Conservation (phyloP, 2,888 invertebrate species). For the Sisyra terminalis region DNA sequence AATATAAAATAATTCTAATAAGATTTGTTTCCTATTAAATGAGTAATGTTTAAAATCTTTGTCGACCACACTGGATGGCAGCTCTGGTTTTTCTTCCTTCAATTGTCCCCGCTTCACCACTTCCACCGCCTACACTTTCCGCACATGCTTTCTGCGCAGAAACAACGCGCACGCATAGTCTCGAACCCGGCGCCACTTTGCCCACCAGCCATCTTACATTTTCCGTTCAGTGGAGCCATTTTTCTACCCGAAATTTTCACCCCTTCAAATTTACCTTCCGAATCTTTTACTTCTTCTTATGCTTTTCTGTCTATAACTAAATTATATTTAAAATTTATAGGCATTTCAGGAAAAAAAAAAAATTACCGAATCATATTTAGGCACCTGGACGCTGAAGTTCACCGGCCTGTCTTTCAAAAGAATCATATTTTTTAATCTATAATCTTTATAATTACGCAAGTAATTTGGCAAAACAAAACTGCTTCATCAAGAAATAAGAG, state of each 20-base stretch:
- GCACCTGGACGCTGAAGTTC: too few relatives aligned
- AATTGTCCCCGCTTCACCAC: too few relatives aligned
- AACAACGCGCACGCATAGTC: slow-evolving; percentile 2
- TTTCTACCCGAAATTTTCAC: too few relatives aligned
- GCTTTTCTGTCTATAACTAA: too few relatives aligned
- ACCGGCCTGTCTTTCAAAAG: too few relatives aligned
- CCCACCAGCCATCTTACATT: not conserved
- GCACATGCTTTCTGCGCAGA: slow-evolving; percentile 6
- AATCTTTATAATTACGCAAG: too few relatives aligned
- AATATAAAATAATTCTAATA: not conserved
- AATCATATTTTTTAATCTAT: too few relatives aligned
- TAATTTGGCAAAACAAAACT: too few relatives aligned
- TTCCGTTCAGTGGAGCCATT: not conserved
- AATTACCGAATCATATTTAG: too few relatives aligned
- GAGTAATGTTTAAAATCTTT: slow-evolving; percentile 1
- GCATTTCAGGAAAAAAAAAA: too few relatives aligned
- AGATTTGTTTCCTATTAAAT: not conserved
- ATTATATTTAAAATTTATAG: too few relatives aligned
- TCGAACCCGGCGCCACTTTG: slow-evolving; percentile 2
- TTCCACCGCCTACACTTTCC: not conserved
- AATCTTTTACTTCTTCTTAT: not conserved
- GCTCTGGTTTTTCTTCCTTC: not conserved
- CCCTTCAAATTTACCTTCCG: not conserved
- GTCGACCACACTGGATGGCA: slow-evolving; percentile 3
- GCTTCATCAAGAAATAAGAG: too few relatives aligned